Evolutionary conservation across 2,888 invertebrate species (phyloP).

Genomic region (Morpho achilles): DNA sequence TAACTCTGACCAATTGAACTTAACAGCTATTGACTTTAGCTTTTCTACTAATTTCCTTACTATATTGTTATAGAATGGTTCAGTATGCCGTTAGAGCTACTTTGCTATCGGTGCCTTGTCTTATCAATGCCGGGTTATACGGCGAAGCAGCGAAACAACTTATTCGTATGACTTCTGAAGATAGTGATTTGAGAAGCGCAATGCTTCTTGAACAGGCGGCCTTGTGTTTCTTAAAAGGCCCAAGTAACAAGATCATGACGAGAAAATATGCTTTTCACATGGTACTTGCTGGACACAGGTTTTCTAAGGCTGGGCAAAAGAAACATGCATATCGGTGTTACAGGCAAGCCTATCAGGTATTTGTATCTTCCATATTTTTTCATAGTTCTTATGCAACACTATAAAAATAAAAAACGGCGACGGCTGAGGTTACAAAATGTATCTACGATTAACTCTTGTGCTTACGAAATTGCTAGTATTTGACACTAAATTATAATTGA

Average conservation of each 20-base stretch:
- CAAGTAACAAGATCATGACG: conserved; percentile 84
- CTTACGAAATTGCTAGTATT: no score
- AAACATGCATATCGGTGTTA: conserved; percentile 96
- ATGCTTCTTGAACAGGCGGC: conserved; percentile 96
- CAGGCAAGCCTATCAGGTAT: conserved; percentile 92
- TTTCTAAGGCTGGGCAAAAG: conserved; percentile 94
- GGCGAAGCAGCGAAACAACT: conserved; percentile 97
- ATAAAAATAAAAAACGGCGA: no score
- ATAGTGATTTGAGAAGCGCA: conserved; percentile 97
- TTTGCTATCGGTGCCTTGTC: conserved; percentile 91
- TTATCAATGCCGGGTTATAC: conserved; percentile 87
- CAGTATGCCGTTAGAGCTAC: conserved; percentile 96
- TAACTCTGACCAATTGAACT: no score
- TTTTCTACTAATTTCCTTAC: background rate
- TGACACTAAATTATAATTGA: no score
- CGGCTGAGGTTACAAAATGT: no score
- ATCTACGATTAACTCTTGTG: no score
- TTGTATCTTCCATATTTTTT: background rate
- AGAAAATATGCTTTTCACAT: conserved; percentile 98
- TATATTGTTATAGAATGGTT: conserved; percentile 82
- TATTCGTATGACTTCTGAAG: conserved; percentile 97
- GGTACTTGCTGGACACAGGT: conserved; percentile 97
- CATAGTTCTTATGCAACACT: no score
- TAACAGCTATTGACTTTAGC: no score
- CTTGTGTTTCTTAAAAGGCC: conserved; percentile 88